Evolutionary conservation across 2,888 invertebrate genomes (phyloP).

Genomic region (Tinea pellionella): DNA sequence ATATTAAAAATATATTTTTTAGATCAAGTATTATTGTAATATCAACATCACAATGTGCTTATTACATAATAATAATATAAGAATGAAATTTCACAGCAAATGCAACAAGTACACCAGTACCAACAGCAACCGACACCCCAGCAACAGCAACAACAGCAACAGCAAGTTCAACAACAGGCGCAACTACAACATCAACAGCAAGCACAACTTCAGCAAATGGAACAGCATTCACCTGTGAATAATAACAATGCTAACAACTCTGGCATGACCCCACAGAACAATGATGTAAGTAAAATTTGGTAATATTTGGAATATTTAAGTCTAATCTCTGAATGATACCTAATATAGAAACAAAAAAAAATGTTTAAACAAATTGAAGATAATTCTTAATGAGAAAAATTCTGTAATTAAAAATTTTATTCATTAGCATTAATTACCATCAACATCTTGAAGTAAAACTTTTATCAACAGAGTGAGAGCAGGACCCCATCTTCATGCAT

Average conservation of each 20-base stretch:
- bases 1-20: neutral
- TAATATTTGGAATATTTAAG: too few species aligned
- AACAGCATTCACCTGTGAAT: constrained; percentile 28
- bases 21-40: neutral
- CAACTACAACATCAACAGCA: constrained; percentile 48
- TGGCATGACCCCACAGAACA: neutral
- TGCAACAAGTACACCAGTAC: constrained; percentile 37
- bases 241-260: constrained; percentile 9
- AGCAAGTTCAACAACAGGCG: constrained; percentile 28
- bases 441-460: constrained; percentile 4
- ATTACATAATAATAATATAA: too few species aligned
- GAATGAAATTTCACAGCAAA: constrained; percentile 26
- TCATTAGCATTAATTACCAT: neutral
- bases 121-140: constrained; percentile 34
- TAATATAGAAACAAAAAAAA: too few species aligned
- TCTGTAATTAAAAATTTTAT: neutral
- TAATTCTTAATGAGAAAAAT: neutral
- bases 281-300: constrained; percentile 8
- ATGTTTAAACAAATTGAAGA: neutral
- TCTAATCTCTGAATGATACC: too few species aligned
- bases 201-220: constrained; percentile 38
- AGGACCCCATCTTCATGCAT: constrained; percentile 75
- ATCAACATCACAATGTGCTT: too few species aligned
- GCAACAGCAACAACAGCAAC: constrained; percentile 40
- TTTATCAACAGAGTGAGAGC: constrained; percentile 30